Evolutionary conservation across 2,888 invertebrate genomes (phyloP).

Genomic region (Acleris sparsana): DNA sequence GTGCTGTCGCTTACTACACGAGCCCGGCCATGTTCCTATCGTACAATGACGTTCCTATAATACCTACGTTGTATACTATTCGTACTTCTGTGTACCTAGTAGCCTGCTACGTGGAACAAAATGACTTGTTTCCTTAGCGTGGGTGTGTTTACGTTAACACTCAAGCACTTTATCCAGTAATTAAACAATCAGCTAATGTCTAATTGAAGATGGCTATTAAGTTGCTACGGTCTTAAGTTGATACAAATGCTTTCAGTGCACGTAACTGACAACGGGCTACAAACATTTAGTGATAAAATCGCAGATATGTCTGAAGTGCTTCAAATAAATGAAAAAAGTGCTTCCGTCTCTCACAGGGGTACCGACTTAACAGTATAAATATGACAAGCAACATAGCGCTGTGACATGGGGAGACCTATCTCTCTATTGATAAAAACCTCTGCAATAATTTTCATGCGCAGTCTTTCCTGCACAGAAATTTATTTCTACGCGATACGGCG

Average conservation of each 20-base stretch:
- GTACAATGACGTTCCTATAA: not conserved
- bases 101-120: slow-evolving; percentile 1
- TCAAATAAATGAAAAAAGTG: too few species aligned
- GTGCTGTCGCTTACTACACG: slow-evolving; percentile 20
- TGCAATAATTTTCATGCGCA: not conserved
- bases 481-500: not conserved
- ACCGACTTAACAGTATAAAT: too few species aligned
- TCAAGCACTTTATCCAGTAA: slow-evolving; percentile 14
- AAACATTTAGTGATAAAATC: not conserved
- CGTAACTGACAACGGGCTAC: not conserved
- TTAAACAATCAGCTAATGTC: slow-evolving; percentile 17
- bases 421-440: not conserved
- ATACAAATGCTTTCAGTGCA: not conserved
- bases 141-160: slow-evolving; percentile 11
- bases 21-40: not conserved
- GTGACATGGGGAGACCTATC: too few species aligned
- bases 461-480: not conserved
- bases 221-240: not conserved
- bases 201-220: slow-evolving; percentile 3
- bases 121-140: slow-evolving; percentile 18
- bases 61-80: too few species aligned
- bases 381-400: too few species aligned
- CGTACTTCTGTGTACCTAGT: too few species aligned
- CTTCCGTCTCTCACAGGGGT: too few species aligned
- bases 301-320: too few species aligned